phyloP scores from a whole-genome alignment of 1,140 invertebrate species.

The Drosophila ironensis region DNA sequence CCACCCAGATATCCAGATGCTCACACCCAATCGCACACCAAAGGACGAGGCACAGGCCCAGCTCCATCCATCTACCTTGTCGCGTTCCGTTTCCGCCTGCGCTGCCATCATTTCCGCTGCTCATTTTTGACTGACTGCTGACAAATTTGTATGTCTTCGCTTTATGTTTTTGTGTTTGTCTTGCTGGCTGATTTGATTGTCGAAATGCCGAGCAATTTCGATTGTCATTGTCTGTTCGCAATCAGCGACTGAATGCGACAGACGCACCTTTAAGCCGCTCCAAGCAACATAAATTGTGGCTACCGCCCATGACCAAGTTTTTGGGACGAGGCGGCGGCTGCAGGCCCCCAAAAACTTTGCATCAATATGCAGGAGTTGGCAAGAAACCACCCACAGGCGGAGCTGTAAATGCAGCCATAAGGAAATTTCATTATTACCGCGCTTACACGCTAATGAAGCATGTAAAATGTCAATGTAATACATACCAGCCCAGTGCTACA shows the following conservation, averaged over 20 bases:
- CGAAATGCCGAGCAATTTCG: constrained; percentile 50
- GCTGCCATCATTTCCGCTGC: constrained; percentile 75
- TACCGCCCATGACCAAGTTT: constrained; percentile 65
- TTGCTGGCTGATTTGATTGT: constrained; percentile 70
- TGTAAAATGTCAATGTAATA: constrained; percentile 75
- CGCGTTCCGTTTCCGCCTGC: constrained; percentile 61
- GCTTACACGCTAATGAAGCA: constrained; percentile 80
- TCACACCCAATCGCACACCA: constrained; percentile 1
- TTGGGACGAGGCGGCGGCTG: neutral
- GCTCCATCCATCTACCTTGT: constrained; percentile 25
- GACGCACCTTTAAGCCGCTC: constrained; percentile 25
- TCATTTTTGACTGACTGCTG: constrained; percentile 69
- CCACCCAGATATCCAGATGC: constrained; percentile 1
- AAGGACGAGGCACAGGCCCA: no score
- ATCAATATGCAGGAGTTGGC: constrained; percentile 52
- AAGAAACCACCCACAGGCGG: constrained; percentile 3
- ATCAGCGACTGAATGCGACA: constrained; percentile 26
- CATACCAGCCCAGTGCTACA: neutral
- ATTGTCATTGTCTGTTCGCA: constrained; percentile 50
- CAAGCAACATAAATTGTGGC: constrained; percentile 61
- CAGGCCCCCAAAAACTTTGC: constrained; percentile 57
- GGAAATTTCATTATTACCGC: constrained; percentile 80
- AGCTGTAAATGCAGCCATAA: constrained; percentile 72
- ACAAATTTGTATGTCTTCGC: constrained; percentile 50
- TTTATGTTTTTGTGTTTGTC: constrained; percentile 55